phyloP scores from a whole-genome alignment of 2,113 vertebrate species.

The Tyrannus savana region DNA sequence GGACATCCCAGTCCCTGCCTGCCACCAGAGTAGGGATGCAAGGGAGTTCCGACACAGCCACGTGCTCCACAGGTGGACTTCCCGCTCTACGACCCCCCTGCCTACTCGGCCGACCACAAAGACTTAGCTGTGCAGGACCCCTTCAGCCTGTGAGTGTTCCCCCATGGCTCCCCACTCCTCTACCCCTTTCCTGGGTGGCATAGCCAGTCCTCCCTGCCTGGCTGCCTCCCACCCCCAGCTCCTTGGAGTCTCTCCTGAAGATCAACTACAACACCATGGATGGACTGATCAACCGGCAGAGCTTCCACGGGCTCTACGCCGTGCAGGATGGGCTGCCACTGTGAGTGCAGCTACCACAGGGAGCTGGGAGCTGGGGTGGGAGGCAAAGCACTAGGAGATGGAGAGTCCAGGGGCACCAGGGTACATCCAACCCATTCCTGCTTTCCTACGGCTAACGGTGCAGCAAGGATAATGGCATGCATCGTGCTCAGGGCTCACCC shows the following conservation, averaged over 20 bases:
- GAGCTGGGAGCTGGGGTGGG: too few species aligned
- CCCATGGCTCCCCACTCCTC: accelerated
- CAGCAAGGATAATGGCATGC: too few species aligned
- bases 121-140: constrained; percentile 59
- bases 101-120: constrained; percentile 67
- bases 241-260: constrained; percentile 61
- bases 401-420: background rate
- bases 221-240: constrained; percentile 21
- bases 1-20: background rate
- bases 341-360: constrained; percentile 26
- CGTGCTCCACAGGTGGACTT: constrained; percentile 77
- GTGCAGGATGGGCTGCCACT: constrained; percentile 68
- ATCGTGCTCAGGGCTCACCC: accelerated
- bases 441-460: accelerated
- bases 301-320: constrained; percentile 64
- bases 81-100: constrained; percentile 76
- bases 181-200: background rate
- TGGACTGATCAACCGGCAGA: constrained; percentile 64
- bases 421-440: background rate
- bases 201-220: background rate
- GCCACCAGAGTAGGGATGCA: background rate
- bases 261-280: constrained; percentile 76
- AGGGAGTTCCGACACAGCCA: background rate
- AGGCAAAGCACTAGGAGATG: accelerated
- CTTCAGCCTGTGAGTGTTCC: constrained; percentile 68